Conservation (phyloP, 2,797 vertebrate species). For the Enoplosus armatus region DNA sequence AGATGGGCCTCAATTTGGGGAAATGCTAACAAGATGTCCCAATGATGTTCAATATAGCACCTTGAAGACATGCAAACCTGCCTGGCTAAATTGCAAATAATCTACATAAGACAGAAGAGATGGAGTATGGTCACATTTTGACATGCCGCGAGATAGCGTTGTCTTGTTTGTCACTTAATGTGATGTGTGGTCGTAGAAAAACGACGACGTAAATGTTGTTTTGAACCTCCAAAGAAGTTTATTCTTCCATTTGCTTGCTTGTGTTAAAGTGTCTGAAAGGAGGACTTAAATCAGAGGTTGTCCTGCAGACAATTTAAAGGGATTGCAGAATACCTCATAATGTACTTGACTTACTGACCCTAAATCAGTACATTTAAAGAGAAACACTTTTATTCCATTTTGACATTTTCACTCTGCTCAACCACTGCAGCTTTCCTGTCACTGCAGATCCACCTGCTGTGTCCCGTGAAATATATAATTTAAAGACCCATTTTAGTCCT, state of each 20-base stretch:
- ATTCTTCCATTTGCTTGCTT: constrained; percentile 20
- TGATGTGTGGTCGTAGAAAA: constrained; percentile 42
- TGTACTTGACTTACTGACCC: constrained; percentile 29
- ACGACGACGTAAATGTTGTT: constrained; percentile 17
- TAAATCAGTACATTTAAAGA: constrained; percentile 27
- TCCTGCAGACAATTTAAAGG: constrained; percentile 24
- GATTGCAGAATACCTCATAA: constrained; percentile 10
- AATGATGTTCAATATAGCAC: constrained; percentile 56
- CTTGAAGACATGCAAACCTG: constrained; percentile 65
- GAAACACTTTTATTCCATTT: constrained; percentile 17
- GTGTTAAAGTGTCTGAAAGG: constrained; percentile 9
- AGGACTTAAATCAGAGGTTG: constrained; percentile 33
- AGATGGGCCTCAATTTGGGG: constrained; percentile 60
- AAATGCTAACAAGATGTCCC: constrained; percentile 73
- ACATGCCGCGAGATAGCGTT: constrained; percentile 61
- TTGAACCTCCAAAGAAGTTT: constrained; percentile 37
- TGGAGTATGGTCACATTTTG: constrained; percentile 54
- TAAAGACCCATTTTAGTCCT: constrained; percentile 36
- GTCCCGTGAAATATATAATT: constrained; percentile 45
- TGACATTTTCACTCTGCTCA: constrained; percentile 38
- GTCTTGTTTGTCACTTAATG: constrained; percentile 65
- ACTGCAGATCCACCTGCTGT: constrained; percentile 28
- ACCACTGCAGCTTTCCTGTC: constrained; percentile 23
- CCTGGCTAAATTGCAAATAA: constrained; percentile 72
- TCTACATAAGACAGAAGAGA: constrained; percentile 63